These are phyloP conservation scores for Lepidothrix coronata DNA, from an alignment of 2,113 vertebrate species.

Conservation along the genomic window DNA sequence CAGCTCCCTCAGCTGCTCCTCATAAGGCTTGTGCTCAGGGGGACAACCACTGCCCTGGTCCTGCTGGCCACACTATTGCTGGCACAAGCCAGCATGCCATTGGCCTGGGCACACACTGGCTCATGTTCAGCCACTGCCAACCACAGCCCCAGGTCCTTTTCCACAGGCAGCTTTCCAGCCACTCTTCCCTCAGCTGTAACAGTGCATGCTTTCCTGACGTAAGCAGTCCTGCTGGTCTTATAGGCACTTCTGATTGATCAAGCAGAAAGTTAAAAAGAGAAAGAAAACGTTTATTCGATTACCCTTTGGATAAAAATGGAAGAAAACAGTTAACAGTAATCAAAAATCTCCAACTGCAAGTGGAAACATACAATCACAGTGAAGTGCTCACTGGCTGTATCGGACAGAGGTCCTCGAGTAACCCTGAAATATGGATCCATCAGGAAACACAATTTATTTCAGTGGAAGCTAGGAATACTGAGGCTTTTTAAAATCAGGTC, in stretches of 20 bases:
- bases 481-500: not conserved
- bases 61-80: not conserved
- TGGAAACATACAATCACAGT: not conserved
- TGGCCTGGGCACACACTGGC: not conserved
- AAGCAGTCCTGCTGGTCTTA: not conserved
- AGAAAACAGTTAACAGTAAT: constrained; percentile 10
- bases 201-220: not conserved
- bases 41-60: no score
- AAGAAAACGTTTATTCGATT: not conserved
- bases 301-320: not conserved
- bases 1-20: not conserved
- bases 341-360: not conserved
- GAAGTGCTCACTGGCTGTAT: not conserved
- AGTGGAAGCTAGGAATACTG: not conserved
- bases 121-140: not conserved
- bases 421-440: not conserved
- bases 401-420: not conserved
- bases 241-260: not conserved
- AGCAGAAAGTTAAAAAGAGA: not conserved
- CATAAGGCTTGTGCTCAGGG: not conserved
- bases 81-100: not conserved
- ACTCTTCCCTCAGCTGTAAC: not conserved
- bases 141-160: not conserved
- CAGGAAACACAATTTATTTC: constrained; percentile 9
- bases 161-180: not conserved